A percentile compares a stretch with the other conserved stretches of the same genome.
phyloP scores from a whole-genome alignment of 2,797 vertebrate genomes.

The Cirrhinus molitorella region DNA sequence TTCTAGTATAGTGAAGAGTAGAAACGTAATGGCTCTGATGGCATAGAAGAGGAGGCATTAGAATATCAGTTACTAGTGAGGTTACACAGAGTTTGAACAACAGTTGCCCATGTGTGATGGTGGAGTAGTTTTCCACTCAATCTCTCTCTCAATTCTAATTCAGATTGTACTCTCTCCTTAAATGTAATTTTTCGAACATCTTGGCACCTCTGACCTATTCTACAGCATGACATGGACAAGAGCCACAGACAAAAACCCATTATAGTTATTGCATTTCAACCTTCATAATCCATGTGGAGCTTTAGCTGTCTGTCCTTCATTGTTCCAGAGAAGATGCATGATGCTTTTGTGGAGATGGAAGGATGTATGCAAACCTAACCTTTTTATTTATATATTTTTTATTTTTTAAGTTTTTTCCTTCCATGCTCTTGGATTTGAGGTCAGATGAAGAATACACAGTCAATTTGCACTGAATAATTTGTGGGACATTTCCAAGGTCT shows the following conservation, averaged over 20 bases:
- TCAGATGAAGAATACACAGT: neutral
- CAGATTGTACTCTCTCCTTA: neutral
- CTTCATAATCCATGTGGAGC: conserved; percentile 7
- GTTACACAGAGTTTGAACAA: neutral
- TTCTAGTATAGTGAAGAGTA: neutral
- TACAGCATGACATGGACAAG: conserved; percentile 6
- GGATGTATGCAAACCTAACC: neutral
- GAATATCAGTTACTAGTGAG: neutral
- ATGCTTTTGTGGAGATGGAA: neutral
- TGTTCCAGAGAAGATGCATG: neutral
- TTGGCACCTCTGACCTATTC: conserved; percentile 25
- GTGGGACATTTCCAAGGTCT: neutral
- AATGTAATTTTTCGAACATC: conserved; percentile 24
- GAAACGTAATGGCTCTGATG: neutral
- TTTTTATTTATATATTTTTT: neutral
- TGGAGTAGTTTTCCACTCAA: neutral
- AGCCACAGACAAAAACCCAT: conserved; percentile 30
- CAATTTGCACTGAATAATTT: neutral
- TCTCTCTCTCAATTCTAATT: neutral
- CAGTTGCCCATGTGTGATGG: neutral
- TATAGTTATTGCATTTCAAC: conserved; percentile 41
- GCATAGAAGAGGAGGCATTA: neutral
- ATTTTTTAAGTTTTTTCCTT: neutral
- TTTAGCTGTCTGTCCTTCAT: neutral
- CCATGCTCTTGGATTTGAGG: neutral